phyloP scores from a whole-genome alignment of 1,140 invertebrate species.

The Philaenus spumarius region DNA sequence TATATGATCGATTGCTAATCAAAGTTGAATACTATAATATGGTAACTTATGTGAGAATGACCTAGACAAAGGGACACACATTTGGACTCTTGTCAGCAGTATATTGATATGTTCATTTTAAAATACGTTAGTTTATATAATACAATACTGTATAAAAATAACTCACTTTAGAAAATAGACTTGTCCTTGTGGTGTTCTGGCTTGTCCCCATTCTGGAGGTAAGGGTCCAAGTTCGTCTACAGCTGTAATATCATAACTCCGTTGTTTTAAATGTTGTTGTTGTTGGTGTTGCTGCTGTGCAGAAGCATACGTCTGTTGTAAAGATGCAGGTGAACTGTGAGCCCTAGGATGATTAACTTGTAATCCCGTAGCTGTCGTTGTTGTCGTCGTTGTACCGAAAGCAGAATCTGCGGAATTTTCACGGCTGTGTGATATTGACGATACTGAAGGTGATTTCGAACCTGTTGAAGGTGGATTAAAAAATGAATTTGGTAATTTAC shows the following conservation, averaged over 20 bases:
- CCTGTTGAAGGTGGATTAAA: slow-evolving; percentile 91
- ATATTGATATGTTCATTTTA: too few relatives aligned
- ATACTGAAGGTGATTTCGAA: slow-evolving; percentile 61
- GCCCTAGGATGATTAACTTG: slow-evolving; percentile 76
- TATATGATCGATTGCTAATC: too few relatives aligned
- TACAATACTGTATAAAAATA: slow-evolving; percentile 1
- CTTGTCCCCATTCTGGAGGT: slow-evolving; percentile 93
- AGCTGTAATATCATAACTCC: slow-evolving; percentile 80
- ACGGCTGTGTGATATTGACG: slow-evolving; percentile 76
- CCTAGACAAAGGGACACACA: too few relatives aligned
- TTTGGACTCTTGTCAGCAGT: too few relatives aligned
- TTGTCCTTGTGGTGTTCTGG: slow-evolving; percentile 85
- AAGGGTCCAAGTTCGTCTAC: slow-evolving; percentile 74
- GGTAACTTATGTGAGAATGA: too few relatives aligned
- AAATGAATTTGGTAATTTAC: slow-evolving; percentile 94
- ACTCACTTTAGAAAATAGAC: slow-evolving; percentile 96
- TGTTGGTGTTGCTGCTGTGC: slow-evolving; percentile 52
- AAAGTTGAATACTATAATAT: too few relatives aligned
- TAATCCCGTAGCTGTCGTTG: slow-evolving; percentile 43
- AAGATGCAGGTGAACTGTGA: slow-evolving; percentile 91
- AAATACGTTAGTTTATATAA: too few relatives aligned
- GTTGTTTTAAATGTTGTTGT: slow-evolving; percentile 65
- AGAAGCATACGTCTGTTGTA: slow-evolving; percentile 86
- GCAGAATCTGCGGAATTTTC: slow-evolving; percentile 88
- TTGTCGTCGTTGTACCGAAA: slow-evolving; percentile 50